Conservation (phyloP, 2,888 invertebrate genomes). For the Eurytoma adleriae region DNA sequence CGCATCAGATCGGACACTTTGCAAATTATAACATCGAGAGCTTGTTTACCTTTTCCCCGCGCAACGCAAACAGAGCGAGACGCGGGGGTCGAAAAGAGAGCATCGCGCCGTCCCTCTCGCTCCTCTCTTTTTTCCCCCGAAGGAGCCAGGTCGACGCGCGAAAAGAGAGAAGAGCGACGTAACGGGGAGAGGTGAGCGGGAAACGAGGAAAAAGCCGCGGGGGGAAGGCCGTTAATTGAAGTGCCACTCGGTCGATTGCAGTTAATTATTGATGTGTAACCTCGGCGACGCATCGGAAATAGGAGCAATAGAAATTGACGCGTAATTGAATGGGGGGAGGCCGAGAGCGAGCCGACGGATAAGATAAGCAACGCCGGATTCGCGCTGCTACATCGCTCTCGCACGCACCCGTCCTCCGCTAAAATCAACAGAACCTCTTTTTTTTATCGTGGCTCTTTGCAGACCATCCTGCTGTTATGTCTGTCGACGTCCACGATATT, state of each 20-base stretch:
- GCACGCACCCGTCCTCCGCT: not conserved
- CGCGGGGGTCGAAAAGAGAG: slow-evolving; percentile 2
- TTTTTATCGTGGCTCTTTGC: not conserved
- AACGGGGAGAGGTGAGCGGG: not conserved
- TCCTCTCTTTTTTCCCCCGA: slow-evolving; percentile 25
- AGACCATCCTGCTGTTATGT: too few species aligned
- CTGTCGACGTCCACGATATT: too few species aligned
- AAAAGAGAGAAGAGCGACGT: not conserved
- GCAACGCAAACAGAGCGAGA: not conserved
- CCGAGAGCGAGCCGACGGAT: slow-evolving; percentile 30
- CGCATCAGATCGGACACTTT: too few species aligned
- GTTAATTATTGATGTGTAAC: slow-evolving; percentile 64
- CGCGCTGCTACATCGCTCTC: slow-evolving; percentile 26
- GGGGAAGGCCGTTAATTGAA: slow-evolving; percentile 59
- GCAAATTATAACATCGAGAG: too few species aligned
- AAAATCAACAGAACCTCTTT: slow-evolving; percentile 31
- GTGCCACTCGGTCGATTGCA: slow-evolving; percentile 62
- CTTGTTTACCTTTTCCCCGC: not conserved
- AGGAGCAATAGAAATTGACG: slow-evolving; percentile 49
- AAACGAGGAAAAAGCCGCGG: slow-evolving; percentile 8
- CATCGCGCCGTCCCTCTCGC: too few species aligned
- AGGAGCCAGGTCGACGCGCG: not conserved
- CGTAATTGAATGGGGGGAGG: slow-evolving; percentile 50
- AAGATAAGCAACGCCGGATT: slow-evolving; percentile 42
- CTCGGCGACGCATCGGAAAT: slow-evolving; percentile 48